Conservation (phyloP, 1,140 invertebrate species). For the Achatina immaculata region DNA sequence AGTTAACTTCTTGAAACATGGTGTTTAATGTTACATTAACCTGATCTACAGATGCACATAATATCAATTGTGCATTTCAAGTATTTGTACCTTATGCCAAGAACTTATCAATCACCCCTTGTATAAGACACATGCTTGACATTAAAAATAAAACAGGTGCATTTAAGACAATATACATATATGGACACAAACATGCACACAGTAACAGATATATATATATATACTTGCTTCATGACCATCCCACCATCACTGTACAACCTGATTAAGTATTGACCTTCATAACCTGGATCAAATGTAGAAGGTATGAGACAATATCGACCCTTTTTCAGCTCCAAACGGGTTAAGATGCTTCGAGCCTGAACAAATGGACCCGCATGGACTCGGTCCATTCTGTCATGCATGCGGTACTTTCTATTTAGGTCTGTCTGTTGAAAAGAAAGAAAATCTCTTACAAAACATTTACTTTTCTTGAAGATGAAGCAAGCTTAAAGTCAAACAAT, state of each 20-base stretch:
- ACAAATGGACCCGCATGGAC: conserved; percentile 74
- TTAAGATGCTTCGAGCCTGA: conserved; percentile 73
- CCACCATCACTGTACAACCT: conserved; percentile 73
- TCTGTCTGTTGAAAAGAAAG: conserved; percentile 73
- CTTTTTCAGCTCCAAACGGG: conserved; percentile 68
- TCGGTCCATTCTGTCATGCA: conserved; percentile 72
- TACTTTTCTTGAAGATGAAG: not conserved
- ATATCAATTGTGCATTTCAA: too few relatives aligned
- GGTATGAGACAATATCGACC: conserved; percentile 79
- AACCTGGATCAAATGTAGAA: conserved; percentile 76
- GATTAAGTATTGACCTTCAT: conserved; percentile 75
- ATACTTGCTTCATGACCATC: conserved; percentile 51
- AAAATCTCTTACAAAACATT: not conserved
- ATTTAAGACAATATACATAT: too few relatives aligned
- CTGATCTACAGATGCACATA: too few relatives aligned
- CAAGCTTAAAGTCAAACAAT: too few relatives aligned
- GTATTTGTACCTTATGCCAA: too few relatives aligned
- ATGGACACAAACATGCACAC: too few relatives aligned
- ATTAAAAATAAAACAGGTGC: too few relatives aligned
- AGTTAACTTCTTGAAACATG: too few relatives aligned
- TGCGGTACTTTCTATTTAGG: conserved; percentile 75
- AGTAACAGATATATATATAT: too few relatives aligned
- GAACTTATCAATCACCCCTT: too few relatives aligned
- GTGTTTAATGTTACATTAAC: too few relatives aligned
- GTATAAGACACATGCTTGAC: too few relatives aligned